Evolutionary conservation across 2,888 invertebrate genomes (phyloP), one percentile per base, ranked within the genome.

Genomic region (Azorinus chamasolen): DNA sequence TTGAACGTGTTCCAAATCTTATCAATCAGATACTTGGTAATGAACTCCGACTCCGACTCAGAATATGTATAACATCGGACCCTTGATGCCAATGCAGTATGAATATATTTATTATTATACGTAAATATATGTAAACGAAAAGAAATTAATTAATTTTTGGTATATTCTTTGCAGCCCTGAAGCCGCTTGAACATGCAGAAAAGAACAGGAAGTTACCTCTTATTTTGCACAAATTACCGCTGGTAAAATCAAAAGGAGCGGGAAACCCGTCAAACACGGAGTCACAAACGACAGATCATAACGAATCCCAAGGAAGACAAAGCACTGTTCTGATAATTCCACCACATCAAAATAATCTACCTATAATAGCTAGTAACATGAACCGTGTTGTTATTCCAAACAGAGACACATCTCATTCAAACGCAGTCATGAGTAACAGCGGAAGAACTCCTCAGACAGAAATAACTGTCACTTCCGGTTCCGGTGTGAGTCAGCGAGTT

Each of bases 131-230:
- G n/a, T n/a, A n/a, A n/a, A n/a, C n/a, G n/a, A n/a, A n/a, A n/a
- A n/a, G n/a, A n/a, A n/a, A n/a, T n/a, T n/a, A n/a, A n/a, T n/a
- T n/a, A n/a, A n/a, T n/a, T n/a, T n/a, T n/a, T n/a, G n/a, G n/a
- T n/a, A n/a, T n/a, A n/a, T 18, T 45, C n/a, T 45, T 72, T 75
- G 24, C 61, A 80, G 80, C 69, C 10, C 39, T 80, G 27, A 59
- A 58, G 55, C 69, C 70, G 16, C 41, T 80, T 6, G 80, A 80
- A 43, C 70, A 76, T 12, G 80, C 80, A 6, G 80, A 80, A 46
- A 68, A 39, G 22, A 58, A 76, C 54, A 45, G 53, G 41, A 64
- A 39, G 22, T 18, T 24, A 14, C 72, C 57, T 6, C 43, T 76
- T 18, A 37, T 65, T 25, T 45, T 80, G 2, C 73, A 80, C 41